These are phyloP conservation scores for Cacajao melanocephalus DNA, from an alignment of 2,797 vertebrate genomes.

Conservation along the genomic window DNA sequence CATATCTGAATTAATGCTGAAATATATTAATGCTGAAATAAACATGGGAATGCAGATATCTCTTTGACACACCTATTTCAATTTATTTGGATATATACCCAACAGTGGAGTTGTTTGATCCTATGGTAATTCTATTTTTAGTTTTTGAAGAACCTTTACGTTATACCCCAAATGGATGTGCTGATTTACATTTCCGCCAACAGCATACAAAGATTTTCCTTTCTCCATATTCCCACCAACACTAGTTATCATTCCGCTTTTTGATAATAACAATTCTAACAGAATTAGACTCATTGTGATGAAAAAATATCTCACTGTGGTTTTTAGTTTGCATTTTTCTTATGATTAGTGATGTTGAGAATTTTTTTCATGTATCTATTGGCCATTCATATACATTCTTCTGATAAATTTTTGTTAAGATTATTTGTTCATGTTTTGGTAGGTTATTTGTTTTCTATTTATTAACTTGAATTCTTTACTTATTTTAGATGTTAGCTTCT, in stretches of 20 bases:
- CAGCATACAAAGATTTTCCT: not conserved
- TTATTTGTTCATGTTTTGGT: not conserved
- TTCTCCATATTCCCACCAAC: not conserved
- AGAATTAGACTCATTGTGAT: not conserved
- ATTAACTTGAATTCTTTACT: not conserved
- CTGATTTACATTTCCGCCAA: not conserved
- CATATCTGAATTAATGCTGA: not conserved
- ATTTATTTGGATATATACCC: not conserved
- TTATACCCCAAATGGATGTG: not conserved
- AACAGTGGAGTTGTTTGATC: not conserved
- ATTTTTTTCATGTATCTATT: not conserved
- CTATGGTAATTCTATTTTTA: not conserved
- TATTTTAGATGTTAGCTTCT: not conserved
- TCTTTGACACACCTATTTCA: not conserved
- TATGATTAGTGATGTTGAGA: not conserved
- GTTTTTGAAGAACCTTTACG: not conserved
- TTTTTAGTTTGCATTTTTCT: not conserved
- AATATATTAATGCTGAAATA: not conserved
- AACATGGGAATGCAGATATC: not conserved
- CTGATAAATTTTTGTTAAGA: not conserved
- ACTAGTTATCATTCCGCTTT: not conserved
- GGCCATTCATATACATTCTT: not conserved
- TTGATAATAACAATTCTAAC: not conserved
- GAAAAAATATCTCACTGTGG: not conserved
- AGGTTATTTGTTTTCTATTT: not conserved